Base-by-base conservation (phyloP, 2,888 invertebrate species). In the Oeneis ivallda region DNA sequence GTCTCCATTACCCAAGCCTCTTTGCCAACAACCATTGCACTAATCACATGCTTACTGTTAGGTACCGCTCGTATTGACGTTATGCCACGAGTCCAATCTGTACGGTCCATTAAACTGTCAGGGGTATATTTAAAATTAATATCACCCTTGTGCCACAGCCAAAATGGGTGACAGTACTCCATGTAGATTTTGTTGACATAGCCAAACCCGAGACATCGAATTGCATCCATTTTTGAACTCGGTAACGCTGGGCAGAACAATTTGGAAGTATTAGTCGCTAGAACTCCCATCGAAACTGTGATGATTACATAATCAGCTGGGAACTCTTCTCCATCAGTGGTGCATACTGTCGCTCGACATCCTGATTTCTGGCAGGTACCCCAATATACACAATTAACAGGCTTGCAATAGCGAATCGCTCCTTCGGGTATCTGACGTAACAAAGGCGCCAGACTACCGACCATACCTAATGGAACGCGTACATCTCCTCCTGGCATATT, bases 231-330 rank as follows among this genome's bases (percentile, higher is more conserved):
- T 86, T 97, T 97, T 5, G 93, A 92, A 1, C 92, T 80, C 0
- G 96, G 96, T 53, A 97, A 81, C 1, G 92, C 86, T 0, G 96
- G 96, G 72, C 94, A 94, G 77, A 97, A 97, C 74, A 96, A 79
- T 66, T 92, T 92, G 4, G 92, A 85, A 1, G 94, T 92, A 74
- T 94, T 93, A 47, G 92, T 87, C 76, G 94, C 94, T 34, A 97
- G 82, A 0, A 95, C 95, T 1, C 97, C 97, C 9, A 97, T 89
- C 0, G 97, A 95, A 7, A 96, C 93, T 0, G 96, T 96, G 47
- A 95, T 89, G 50, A 97, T 94, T 2, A 96, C 96, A 75, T 96
- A 96, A 84, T 97, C 96, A 0, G 96, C 96, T 0, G 93, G 92
- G 76, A 93, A 94, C 74, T 94, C 94, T 37, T 94, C 93, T 0